A percentile compares a stretch with the other conserved stretches of the same genome.
phyloP scores from a whole-genome alignment of 2,113 vertebrate species.

The Pholis gunnellus region DNA sequence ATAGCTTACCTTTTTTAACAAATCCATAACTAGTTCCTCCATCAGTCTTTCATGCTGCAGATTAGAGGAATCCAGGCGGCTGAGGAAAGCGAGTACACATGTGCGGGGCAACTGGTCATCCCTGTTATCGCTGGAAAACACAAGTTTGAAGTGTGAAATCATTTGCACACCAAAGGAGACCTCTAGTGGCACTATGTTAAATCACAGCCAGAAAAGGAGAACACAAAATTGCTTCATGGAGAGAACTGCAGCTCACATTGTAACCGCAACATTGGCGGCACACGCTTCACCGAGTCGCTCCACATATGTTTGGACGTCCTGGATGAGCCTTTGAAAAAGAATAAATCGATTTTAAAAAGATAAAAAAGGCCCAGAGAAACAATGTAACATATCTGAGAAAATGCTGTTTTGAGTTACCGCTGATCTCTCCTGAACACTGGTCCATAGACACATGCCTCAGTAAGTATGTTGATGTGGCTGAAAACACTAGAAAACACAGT shows the following conservation, averaged over 20 bases:
- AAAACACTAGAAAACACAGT: slow-evolving; percentile 82
- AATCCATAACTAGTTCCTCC: slow-evolving; percentile 86
- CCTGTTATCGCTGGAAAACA: slow-evolving; percentile 85
- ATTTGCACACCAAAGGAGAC: slow-evolving; percentile 25
- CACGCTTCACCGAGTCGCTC: slow-evolving; percentile 89
- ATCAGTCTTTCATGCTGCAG: slow-evolving; percentile 85
- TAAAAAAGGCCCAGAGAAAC: neutral
- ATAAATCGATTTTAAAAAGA: neutral
- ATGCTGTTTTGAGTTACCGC: slow-evolving; percentile 79
- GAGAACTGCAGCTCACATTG: slow-evolving; percentile 55
- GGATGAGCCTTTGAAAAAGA: slow-evolving; percentile 85
- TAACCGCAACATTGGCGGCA: slow-evolving; percentile 85
- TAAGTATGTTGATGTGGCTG: slow-evolving; percentile 85
- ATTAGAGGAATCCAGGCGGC: slow-evolving; percentile 85
- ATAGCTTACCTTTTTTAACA: slow-evolving; percentile 89
- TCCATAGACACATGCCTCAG: slow-evolving; percentile 92
- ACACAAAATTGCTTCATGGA: neutral
- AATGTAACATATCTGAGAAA: neutral
- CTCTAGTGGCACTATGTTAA: slow-evolving; percentile 55
- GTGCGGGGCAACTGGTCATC: slow-evolving; percentile 92
- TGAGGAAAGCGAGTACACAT: slow-evolving; percentile 90
- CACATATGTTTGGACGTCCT: slow-evolving; percentile 91
- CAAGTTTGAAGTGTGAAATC: slow-evolving; percentile 29
- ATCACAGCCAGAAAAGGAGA: neutral
- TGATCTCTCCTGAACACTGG: slow-evolving; percentile 94